Base-by-base conservation (phyloP, 2,113 vertebrate genomes). In the Synchiropus splendidus region DNA sequence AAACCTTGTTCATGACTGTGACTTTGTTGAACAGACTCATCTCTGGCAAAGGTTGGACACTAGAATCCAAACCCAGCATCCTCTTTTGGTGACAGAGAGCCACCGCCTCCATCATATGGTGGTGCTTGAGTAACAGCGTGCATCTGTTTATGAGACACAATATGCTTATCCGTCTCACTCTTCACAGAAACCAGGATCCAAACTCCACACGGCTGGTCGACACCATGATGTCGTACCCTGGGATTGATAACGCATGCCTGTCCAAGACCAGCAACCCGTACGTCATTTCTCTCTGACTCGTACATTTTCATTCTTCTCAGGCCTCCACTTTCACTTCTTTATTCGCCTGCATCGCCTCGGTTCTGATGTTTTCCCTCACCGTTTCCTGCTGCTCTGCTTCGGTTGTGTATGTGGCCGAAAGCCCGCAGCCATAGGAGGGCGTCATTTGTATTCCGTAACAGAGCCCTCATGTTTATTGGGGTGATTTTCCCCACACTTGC, bases 151-250 rank as follows among this genome's bases (percentile, higher is more conserved):
- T n/a, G n/a, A n/a, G n/a, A n/a, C n/a, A 27, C 21, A 27, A 27
- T 4, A 27, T 27, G 4, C 21, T 27, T 8, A 5, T 27, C 21
- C 8, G 21, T 5, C 18, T n/a, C n/a, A n/a, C n/a, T 1, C 34
- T 66, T 45, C 36, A 56, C 65, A 98, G 94, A 51, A 88, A 90
- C 70, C 84, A 80, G 54, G 87, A 98, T 65, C 69, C 82, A 39
- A 82, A 48, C 48, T 87, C 89, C 12, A 56, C 60, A 38, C 37
- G 31, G 14, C 75, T 98, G 58, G 81, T 82, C 9, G 75, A 89
- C 40, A 64, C 84, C 0, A 86, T 98, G 87, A 78, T 89, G 77
- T 82, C 86, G 48, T 90, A 85, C 75, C 92, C 92, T 21, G 92
- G 92, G 53, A 87, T 92, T 0, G 90, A 95, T 77, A 88, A 86